These are phyloP conservation scores for Anas flavirostris DNA, from an alignment of 2,797 vertebrate species.

Conservation along the genomic window DNA sequence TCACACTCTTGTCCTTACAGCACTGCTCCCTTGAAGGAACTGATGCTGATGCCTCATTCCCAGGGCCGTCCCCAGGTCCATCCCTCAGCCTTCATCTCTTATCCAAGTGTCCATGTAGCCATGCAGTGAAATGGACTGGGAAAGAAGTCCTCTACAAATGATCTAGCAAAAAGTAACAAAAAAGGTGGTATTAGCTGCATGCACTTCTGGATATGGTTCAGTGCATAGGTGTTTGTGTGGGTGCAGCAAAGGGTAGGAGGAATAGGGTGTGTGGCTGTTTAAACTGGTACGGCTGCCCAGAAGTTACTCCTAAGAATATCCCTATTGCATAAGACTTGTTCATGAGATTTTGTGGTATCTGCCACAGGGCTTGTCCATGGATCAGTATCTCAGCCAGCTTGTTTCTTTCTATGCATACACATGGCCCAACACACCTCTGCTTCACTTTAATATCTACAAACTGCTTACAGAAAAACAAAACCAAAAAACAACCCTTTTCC, in stretches of 20 bases:
- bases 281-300: not conserved
- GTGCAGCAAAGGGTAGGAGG: not conserved
- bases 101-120: not conserved
- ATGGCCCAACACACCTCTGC: not conserved
- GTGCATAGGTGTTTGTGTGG: not conserved
- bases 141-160: not conserved
- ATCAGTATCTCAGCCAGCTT: not conserved
- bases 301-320: not conserved
- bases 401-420: not conserved
- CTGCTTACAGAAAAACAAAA: not conserved
- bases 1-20: rapidly evolving
- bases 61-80: not conserved
- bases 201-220: not conserved
- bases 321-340: not conserved
- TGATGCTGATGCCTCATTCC: not conserved
- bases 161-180: not conserved
- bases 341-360: not conserved
- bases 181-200: not conserved
- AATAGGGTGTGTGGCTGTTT: not conserved
- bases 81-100: not conserved
- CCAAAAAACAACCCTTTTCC: not conserved
- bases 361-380: not conserved
- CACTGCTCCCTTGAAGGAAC: rapidly evolving
- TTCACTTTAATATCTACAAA: not conserved
- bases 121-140: not conserved